Conservation (phyloP, 2,888 invertebrate species). For the Eueremaeus valkanovi region DNA sequence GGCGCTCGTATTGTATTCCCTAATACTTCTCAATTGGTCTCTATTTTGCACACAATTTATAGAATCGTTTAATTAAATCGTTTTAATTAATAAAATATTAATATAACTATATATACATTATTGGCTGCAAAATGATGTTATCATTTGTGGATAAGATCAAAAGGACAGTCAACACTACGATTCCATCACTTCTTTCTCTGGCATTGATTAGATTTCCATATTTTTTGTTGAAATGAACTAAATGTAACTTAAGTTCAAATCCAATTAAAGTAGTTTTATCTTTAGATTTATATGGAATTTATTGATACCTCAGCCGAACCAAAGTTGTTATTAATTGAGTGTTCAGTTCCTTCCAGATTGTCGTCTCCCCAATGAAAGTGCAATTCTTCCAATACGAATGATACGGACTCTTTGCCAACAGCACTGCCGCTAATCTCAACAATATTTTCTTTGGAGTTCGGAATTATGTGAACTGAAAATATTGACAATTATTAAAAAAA, state of each 20-base stretch:
- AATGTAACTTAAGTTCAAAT: conserved; percentile 10
- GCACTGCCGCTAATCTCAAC: neutral
- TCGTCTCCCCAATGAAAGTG: conserved; percentile 22
- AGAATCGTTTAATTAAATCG: no score
- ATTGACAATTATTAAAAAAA: neutral
- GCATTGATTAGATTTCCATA: neutral
- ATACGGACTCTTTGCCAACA: neutral
- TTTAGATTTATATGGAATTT: neutral
- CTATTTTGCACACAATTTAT: no score
- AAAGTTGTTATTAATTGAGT: neutral
- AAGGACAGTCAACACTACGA: conserved; percentile 2
- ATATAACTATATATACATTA: no score
- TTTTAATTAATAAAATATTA: no score
- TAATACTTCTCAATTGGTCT: neutral
- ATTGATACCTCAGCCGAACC: neutral
- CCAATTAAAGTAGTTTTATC: neutral
- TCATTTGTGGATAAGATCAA: neutral
- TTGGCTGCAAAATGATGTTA: neutral
- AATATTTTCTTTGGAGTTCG: neutral
- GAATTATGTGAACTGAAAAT: neutral
- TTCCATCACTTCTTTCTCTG: neutral
- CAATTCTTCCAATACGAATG: neutral
- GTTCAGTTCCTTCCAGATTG: conserved; percentile 3
- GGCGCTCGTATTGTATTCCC: neutral
- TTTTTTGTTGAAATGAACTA: conserved; percentile 12